Evolutionary conservation across 1,140 invertebrate genomes (phyloP).

Genomic region (Cydia strobilella): DNA sequence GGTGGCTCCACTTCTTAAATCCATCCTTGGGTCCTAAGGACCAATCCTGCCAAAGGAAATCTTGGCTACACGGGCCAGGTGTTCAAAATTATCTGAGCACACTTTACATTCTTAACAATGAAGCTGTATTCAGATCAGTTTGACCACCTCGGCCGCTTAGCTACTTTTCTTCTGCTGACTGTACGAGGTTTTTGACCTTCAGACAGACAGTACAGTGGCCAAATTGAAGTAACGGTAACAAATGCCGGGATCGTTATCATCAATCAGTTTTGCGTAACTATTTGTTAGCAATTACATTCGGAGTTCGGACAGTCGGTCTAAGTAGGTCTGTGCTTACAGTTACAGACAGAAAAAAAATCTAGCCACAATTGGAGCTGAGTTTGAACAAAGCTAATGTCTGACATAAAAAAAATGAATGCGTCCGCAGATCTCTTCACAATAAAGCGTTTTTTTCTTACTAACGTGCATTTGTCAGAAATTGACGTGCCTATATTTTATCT

Average conservation of each 20-base stretch:
- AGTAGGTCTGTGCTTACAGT: conserved; percentile 51
- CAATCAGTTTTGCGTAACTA: conserved; percentile 78
- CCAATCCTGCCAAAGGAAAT: too few species aligned
- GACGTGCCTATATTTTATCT: too few species aligned
- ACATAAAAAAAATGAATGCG: neutral
- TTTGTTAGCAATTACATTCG: conserved; percentile 72
- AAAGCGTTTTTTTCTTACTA: too few species aligned
- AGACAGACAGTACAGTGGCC: conserved; percentile 65
- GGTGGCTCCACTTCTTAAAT: too few species aligned
- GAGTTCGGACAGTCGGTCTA: conserved; percentile 52
- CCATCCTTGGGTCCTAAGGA: too few species aligned
- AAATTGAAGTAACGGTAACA: conserved; percentile 75
- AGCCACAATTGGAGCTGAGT: conserved; percentile 4
- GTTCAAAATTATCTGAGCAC: too few species aligned
- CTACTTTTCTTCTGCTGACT: conserved; percentile 9
- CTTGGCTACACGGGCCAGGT: too few species aligned
- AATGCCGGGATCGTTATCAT: conserved; percentile 70
- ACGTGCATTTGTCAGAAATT: too few species aligned
- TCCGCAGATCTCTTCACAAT: neutral
- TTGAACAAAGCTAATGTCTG: neutral
- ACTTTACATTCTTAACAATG: too few species aligned
- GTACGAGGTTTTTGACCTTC: conserved; percentile 65
- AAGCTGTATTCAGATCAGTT: too few species aligned
- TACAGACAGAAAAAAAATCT: conserved; percentile 42
- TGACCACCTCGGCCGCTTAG: too few species aligned